Evolutionary conservation across 2,797 vertebrate species (phyloP).

Genomic region (Simalia tracyae): DNA sequence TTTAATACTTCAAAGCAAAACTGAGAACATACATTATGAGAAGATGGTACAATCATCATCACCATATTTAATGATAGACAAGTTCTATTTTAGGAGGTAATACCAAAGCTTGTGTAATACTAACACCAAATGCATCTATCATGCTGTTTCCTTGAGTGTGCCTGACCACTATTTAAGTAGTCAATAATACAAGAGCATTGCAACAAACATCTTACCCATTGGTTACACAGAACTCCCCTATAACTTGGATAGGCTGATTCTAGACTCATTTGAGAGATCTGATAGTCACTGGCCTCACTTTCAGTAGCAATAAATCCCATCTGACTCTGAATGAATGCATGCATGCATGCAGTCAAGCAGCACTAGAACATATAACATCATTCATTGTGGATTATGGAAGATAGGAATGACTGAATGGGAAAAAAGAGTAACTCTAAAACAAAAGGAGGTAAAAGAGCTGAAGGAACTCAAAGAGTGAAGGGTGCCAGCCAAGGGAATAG

Average conservation of each 20-base stretch:
- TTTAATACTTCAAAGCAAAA: neutral
- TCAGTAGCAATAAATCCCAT: neutral
- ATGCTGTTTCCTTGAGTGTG: neutral
- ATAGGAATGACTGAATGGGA: neutral
- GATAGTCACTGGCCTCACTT: conserved; percentile 23
- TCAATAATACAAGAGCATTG: neutral
- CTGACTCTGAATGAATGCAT: neutral
- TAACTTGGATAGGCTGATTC: neutral
- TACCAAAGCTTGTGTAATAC: neutral
- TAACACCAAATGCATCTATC: neutral
- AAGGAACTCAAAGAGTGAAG: conserved; percentile 10
- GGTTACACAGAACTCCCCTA: neutral
- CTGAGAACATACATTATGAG: neutral
- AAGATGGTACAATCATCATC: neutral
- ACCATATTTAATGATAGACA: neutral
- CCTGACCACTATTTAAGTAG: neutral
- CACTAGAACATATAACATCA: neutral
- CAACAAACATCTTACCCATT: neutral
- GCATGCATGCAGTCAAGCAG: neutral
- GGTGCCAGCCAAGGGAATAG: conserved; percentile 3
- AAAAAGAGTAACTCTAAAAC: neutral
- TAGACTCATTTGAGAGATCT: neutral
- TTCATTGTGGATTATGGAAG: conserved; percentile 2
- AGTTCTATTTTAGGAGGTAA: neutral
- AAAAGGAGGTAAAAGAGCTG: conserved; percentile 39